These are phyloP conservation scores for Hapalemur alaotrensis DNA, from an alignment of 2,797 vertebrate species.

Conservation along the genomic window DNA sequence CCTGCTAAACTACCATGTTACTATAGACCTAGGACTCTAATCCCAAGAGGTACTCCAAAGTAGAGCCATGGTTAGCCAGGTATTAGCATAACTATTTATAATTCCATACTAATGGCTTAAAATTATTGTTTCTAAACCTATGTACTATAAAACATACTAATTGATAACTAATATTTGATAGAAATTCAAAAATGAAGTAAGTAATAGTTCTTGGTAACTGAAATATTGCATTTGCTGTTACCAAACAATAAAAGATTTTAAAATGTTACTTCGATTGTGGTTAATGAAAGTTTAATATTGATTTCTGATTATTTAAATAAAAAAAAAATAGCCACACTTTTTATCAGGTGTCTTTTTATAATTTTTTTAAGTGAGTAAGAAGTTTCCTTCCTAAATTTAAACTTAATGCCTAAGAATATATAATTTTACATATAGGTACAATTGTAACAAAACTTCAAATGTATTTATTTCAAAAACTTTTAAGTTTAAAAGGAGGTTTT, in stretches of 20 bases:
- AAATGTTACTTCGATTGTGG: neutral
- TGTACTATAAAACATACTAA: neutral
- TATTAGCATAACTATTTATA: neutral
- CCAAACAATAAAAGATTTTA: neutral
- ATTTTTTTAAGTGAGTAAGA: neutral
- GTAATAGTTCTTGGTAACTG: neutral
- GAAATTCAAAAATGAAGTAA: neutral
- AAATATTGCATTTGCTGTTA: neutral
- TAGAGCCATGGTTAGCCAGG: neutral
- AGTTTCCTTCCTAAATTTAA: neutral
- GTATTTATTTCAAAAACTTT: neutral
- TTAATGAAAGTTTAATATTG: neutral
- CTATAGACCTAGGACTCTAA: neutral
- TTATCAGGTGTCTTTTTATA: neutral
- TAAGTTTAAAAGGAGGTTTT: neutral
- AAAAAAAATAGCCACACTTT: neutral
- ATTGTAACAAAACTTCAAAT: neutral
- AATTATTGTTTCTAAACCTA: neutral
- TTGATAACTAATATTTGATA: neutral
- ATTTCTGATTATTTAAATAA: neutral
- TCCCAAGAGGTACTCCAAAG: neutral
- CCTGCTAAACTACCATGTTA: neutral
- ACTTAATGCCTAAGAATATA: constrained; percentile 19
- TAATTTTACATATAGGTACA: neutral
- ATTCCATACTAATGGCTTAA: neutral